Evolutionary conservation across 2,797 vertebrate species (phyloP).

Genomic region (Oryzias dopingdopingensis): DNA sequence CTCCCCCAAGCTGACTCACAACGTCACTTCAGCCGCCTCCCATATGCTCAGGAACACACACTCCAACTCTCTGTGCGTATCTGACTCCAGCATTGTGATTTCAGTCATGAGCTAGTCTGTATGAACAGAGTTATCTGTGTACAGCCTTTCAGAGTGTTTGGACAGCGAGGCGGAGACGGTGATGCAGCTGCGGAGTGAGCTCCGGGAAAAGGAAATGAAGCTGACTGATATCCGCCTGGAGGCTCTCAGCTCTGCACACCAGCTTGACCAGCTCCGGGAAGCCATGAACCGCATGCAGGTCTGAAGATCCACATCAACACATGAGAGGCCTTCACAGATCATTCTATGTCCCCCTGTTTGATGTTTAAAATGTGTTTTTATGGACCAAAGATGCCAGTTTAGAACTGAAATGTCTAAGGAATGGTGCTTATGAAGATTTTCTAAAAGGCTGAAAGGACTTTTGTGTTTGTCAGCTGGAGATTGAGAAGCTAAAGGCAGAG

Average conservation of each 20-base stretch:
- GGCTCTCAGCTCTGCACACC: constrained; percentile 96
- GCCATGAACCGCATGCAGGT: constrained; percentile 99
- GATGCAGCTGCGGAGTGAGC: constrained; percentile 93
- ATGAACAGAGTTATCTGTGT: neutral
- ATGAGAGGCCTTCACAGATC: neutral
- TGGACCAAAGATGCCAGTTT: neutral
- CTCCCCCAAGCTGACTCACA: constrained; percentile 92
- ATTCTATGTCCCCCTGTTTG: neutral
- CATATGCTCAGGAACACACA: constrained; percentile 89
- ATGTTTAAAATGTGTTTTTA: neutral
- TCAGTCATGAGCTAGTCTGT: neutral
- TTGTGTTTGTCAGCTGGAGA: constrained; percentile 80
- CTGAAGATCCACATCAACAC: constrained; percentile 8
- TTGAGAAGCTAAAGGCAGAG: constrained; percentile 93
- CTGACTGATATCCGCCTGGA: constrained; percentile 95
- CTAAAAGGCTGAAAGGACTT: neutral
- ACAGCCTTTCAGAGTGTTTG: constrained; percentile 89
- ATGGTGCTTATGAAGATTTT: too few relatives aligned
- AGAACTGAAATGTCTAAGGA: neutral
- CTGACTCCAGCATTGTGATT: too few relatives aligned
- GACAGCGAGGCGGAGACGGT: constrained; percentile 93
- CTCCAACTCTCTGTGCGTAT: constrained; percentile 89
- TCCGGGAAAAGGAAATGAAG: constrained; percentile 99
- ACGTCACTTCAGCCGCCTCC: constrained; percentile 74
- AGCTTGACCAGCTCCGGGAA: constrained; percentile 96